Evolutionary conservation across 2,888 invertebrate species (phyloP).

Genomic region (Perdita meconis): DNA sequence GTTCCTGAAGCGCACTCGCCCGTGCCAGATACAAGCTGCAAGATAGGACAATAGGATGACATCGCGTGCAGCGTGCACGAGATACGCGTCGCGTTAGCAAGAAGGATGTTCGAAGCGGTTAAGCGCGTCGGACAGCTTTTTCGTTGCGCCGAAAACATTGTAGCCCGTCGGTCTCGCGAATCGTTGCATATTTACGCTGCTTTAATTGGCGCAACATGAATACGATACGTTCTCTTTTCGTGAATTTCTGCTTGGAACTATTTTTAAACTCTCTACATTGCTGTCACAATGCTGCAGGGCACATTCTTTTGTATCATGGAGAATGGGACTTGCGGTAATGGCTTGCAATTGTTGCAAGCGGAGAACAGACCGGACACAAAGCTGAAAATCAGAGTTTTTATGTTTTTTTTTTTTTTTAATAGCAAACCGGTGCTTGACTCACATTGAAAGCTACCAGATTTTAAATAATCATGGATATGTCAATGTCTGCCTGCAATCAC

Average conservation of each 20-base stretch:
- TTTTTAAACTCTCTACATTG: neutral
- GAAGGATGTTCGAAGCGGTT: slow-evolving; percentile 40
- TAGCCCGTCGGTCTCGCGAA: slow-evolving; percentile 13
- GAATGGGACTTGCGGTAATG: neutral
- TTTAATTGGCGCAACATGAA: slow-evolving; percentile 27
- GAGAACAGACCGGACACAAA: no score
- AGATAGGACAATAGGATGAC: slow-evolving; percentile 49
- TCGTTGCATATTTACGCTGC: slow-evolving; percentile 29
- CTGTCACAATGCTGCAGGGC: neutral
- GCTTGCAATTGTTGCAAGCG: neutral
- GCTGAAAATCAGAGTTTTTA: no score
- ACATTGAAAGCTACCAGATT: no score
- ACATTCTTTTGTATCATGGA: neutral
- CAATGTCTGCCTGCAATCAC: no score
- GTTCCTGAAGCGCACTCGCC: slow-evolving; percentile 60
- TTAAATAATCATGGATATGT: no score
- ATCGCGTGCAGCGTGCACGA: slow-evolving; percentile 34
- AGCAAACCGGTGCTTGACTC: no score
- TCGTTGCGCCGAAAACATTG: slow-evolving; percentile 39
- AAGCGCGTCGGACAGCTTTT: slow-evolving; percentile 9
- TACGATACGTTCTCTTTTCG: neutral
- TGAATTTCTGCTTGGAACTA: neutral
- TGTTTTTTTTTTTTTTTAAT: no score
- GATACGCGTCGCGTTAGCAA: slow-evolving; percentile 15
- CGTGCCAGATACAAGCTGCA: slow-evolving; percentile 62